phyloP scores from a whole-genome alignment of 2,888 invertebrate genomes.

The Drosophila nr. fundita region DNA sequence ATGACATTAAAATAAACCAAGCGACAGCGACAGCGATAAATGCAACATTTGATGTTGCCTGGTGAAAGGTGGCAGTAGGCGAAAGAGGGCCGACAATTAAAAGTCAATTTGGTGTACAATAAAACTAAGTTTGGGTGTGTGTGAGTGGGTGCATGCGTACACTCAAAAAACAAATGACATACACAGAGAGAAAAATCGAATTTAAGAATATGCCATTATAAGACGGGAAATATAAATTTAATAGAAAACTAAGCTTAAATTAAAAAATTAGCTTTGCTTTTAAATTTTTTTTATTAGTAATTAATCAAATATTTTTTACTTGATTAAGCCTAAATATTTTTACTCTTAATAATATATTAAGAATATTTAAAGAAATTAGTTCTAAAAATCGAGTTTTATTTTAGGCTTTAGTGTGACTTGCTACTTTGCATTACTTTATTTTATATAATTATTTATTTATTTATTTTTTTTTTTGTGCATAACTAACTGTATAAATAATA shows the following conservation, averaged over 20 bases:
- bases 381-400: background rate
- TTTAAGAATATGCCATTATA: too few species aligned
- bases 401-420: constrained; percentile 4
- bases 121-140: constrained; percentile 7
- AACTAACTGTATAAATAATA: constrained; percentile 43
- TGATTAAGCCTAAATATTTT: background rate
- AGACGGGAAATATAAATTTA: too few species aligned
- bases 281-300: background rate
- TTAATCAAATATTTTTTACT: background rate
- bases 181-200: background rate
- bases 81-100: constrained; percentile 24
- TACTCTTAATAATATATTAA: too few species aligned
- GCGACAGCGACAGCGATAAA: constrained; percentile 42
- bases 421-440: background rate
- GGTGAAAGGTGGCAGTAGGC: constrained; percentile 26
- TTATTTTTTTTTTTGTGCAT: background rate
- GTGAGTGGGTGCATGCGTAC: background rate
- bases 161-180: background rate
- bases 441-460: background rate
- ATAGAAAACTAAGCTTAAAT: too few species aligned
- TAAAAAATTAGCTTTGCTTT: too few species aligned
- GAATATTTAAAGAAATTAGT: background rate
- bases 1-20: constrained; percentile 79
- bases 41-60: constrained; percentile 43
- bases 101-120: constrained; percentile 31